Percentiles rank a stretch among this genome's conserved stretches.
Conservation (phyloP, 2,113 vertebrate genomes). For the Bolborhynchus lineola region DNA sequence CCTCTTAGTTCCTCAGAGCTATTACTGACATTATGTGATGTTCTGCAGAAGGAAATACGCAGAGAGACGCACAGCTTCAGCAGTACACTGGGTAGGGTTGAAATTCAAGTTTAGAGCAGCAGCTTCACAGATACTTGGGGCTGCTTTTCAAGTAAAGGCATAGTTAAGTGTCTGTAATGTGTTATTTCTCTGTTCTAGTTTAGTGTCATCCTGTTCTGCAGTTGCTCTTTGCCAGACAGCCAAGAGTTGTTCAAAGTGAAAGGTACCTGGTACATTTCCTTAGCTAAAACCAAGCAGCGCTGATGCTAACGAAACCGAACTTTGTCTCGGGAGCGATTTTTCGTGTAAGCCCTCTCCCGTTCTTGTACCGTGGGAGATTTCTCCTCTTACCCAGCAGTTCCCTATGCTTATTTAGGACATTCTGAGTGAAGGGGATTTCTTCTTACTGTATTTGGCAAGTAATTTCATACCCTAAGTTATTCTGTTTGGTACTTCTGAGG, state of each 20-base stretch:
- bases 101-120: neutral
- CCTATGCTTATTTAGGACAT: neutral
- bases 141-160: neutral
- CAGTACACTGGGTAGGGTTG: neutral
- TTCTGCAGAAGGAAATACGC: neutral
- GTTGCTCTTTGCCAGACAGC: neutral
- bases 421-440: neutral
- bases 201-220: neutral
- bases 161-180: neutral
- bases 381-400: neutral
- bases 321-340: neutral
- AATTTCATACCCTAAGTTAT: neutral
- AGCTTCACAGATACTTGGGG: neutral
- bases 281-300: neutral
- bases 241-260: neutral
- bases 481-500: neutral
- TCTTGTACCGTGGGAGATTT: neutral
- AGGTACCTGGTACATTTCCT: accelerated
- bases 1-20: neutral
- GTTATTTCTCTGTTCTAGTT: neutral
- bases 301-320: neutral
- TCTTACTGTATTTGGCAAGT: neutral
- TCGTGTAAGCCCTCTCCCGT: neutral
- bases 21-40: neutral
- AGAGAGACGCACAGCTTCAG: accelerated